Percentiles rank a stretch among this genome's conserved stretches.
These are phyloP conservation scores for Trachythela sp. DNA, from an alignment of 64 coral and sea anemone genomes.

Conservation along the genomic window DNA sequence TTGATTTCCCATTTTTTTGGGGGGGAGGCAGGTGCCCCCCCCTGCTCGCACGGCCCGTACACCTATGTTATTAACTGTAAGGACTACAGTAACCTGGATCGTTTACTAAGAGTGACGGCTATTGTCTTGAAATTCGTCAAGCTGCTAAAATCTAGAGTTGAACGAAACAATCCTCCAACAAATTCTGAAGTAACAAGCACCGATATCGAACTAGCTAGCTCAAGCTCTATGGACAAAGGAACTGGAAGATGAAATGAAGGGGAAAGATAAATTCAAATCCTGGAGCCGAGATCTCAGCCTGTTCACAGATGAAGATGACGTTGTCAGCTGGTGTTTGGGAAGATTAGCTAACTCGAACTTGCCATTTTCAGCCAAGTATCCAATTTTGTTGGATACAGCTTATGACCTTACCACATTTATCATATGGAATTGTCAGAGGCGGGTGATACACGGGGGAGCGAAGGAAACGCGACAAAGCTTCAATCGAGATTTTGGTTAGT, in stretches of 20 bases:
- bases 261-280: slow-evolving; percentile 13
- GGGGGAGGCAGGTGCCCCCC: too few species aligned
- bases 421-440: background rate
- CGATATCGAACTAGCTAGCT: background rate
- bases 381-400: slow-evolving; percentile 1
- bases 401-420: slow-evolving; percentile 6
- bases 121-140: slow-evolving; percentile 7
- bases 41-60: too few species aligned
- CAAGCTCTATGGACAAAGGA: background rate
- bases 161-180: background rate
- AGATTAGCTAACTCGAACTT: slow-evolving; percentile 12
- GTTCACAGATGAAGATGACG: slow-evolving; percentile 36
- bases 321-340: slow-evolving; percentile 26
- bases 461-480: slow-evolving; percentile 11
- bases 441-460: slow-evolving; percentile 22
- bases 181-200: background rate
- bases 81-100: background rate
- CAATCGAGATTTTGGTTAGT: slow-evolving; percentile 29
- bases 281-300: slow-evolving; percentile 43
- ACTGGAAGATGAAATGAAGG: background rate
- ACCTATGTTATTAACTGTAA: background rate
- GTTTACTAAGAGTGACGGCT: background rate
- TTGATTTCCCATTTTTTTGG: too few species aligned
- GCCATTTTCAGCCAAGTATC: background rate
- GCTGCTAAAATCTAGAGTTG: background rate